Conservation (phyloP, 2,888 invertebrate species). For the Lithosia quadra region DNA sequence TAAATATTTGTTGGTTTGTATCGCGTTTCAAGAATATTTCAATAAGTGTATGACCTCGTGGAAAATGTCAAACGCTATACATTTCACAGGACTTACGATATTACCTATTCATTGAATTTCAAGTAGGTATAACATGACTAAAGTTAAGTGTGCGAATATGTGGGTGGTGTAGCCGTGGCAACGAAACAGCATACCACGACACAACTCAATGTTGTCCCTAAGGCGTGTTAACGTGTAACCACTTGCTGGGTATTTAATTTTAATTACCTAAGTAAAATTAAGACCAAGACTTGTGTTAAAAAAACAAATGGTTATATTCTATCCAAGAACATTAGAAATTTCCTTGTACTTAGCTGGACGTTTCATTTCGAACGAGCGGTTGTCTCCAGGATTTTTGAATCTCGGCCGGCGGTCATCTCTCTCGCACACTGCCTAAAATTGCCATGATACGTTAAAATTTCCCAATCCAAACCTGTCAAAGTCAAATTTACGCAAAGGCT, state of each 20-base stretch:
- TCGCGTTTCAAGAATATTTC: constrained; percentile 47
- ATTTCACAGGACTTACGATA: constrained; percentile 5
- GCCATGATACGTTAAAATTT: too few species aligned
- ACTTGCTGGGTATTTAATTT: neutral
- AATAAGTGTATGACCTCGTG: constrained; percentile 47
- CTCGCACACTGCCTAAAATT: too few species aligned
- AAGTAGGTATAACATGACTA: neutral
- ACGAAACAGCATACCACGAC: neutral
- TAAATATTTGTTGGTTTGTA: constrained; percentile 41
- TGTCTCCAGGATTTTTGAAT: too few species aligned
- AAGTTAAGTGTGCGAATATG: constrained; percentile 1
- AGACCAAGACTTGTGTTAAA: neutral
- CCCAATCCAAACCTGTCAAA: too few species aligned
- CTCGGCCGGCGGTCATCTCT: too few species aligned
- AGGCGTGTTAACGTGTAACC: neutral
- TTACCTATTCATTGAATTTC: neutral
- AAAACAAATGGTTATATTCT: too few species aligned
- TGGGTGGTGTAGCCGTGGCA: neutral
- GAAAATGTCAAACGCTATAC: constrained; percentile 53
- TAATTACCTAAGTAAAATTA: too few species aligned
- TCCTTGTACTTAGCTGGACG: too few species aligned
- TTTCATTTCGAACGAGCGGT: too few species aligned
- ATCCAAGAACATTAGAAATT: too few species aligned
- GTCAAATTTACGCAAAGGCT: too few species aligned
- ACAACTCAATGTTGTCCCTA: neutral